A percentile compares a stretch with the other conserved stretches of the same genome.
Conservation (phyloP, 2,888 invertebrate species). For the Eilema griseolum region DNA sequence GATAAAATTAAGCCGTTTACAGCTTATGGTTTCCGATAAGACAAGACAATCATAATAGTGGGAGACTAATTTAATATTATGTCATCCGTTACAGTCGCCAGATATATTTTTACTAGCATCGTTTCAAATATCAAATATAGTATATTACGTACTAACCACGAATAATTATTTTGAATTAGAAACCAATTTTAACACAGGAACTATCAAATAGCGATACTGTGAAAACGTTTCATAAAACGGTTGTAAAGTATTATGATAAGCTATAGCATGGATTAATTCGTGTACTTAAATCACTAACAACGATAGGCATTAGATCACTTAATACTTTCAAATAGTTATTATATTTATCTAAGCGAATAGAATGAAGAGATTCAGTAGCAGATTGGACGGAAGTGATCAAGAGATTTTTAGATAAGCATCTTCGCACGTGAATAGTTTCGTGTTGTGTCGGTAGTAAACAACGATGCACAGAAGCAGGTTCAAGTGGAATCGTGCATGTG, state of each 20-base stretch:
- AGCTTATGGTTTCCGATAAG: conserved; percentile 22
- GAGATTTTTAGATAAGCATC: neutral
- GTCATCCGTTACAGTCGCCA: neutral
- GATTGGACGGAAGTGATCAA: neutral
- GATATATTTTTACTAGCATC: neutral
- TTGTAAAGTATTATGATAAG: neutral
- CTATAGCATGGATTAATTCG: neutral
- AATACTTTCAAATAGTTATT: neutral
- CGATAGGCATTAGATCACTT: neutral
- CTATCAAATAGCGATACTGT: neutral
- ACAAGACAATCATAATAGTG: conserved; percentile 4
- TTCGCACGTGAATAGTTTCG: neutral
- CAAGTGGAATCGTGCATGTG: neutral
- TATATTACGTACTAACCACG: too few species aligned
- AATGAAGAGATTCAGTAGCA: neutral
- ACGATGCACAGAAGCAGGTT: neutral
- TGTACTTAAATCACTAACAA: neutral
- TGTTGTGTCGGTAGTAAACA: neutral
- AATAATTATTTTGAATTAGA: neutral
- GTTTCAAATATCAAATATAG: too few species aligned
- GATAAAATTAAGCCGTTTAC: conserved; percentile 27
- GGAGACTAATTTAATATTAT: neutral
- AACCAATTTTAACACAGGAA: neutral
- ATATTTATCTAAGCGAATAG: neutral
- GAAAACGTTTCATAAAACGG: neutral